Evolutionary conservation across 2,113 vertebrate species (phyloP).

Genomic region (Pygoscelis adeliae): DNA sequence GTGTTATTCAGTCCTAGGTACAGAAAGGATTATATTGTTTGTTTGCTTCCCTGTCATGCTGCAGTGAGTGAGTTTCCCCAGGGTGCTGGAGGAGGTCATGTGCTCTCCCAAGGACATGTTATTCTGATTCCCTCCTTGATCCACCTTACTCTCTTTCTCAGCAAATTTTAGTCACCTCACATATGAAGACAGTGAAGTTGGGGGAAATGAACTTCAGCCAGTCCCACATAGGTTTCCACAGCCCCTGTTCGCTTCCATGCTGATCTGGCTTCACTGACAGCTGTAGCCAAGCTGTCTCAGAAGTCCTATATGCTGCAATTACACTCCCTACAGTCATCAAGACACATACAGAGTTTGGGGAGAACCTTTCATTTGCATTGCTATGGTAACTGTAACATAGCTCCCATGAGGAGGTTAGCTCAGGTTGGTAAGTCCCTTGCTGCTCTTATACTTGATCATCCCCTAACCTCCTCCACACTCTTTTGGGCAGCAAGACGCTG

Average conservation of each 20-base stretch:
- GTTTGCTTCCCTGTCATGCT: neutral
- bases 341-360: neutral
- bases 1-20: neutral
- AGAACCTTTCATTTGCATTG: neutral
- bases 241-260: neutral
- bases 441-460: neutral
- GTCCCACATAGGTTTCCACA: neutral
- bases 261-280: neutral
- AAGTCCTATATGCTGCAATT: neutral
- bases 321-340: neutral
- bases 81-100: neutral
- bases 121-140: neutral
- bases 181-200: rapidly evolving
- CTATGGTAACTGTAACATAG: neutral
- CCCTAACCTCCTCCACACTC: neutral
- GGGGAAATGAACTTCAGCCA: neutral
- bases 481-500: neutral
- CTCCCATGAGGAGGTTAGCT: neutral
- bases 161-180: neutral
- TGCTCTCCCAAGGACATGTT: neutral
- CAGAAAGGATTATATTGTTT: neutral
- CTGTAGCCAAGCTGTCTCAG: neutral
- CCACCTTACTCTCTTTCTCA: neutral
- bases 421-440: neutral
- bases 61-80: neutral